Evolutionary conservation across 2,113 vertebrate species (phyloP).

Genomic region (Saccopteryx leptura): DNA sequence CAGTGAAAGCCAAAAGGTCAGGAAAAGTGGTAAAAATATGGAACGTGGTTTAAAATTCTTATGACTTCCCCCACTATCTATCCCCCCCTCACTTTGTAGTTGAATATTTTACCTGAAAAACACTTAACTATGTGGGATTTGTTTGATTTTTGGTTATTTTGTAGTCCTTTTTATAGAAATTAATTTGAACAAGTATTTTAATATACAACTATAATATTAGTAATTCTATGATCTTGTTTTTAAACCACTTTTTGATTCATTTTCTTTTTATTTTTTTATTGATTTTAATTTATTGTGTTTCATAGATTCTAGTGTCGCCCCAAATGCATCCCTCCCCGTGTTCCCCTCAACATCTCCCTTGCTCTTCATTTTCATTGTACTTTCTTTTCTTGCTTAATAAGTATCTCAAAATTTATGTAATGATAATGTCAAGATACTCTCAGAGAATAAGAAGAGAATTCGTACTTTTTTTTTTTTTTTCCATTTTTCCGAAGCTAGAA

Average conservation of each 20-base stretch:
- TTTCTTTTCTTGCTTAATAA: constrained; percentile 38
- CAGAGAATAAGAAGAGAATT: constrained; percentile 29
- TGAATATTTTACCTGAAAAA: constrained; percentile 30
- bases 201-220: not conserved
- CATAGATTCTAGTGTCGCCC: too few relatives aligned
- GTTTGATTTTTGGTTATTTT: not conserved
- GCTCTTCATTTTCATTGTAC: not conserved
- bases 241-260: not conserved
- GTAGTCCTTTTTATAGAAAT: not conserved
- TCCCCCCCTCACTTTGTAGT: not conserved
- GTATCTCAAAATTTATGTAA: constrained; percentile 38
- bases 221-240: not conserved
- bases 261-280: not conserved
- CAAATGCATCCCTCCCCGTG: too few relatives aligned
- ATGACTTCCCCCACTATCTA: not conserved
- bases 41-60: not conserved
- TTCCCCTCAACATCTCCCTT: too few relatives aligned
- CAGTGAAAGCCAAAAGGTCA: not conserved
- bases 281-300: too few relatives aligned
- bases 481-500: too few relatives aligned
- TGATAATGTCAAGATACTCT: constrained; percentile 55
- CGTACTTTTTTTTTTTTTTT: not conserved
- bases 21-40: not conserved
- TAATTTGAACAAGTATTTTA: constrained; percentile 41
- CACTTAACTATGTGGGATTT: not conserved